phyloP scores from a whole-genome alignment of 2,113 vertebrate species.

The Myocastor coypus region DNA sequence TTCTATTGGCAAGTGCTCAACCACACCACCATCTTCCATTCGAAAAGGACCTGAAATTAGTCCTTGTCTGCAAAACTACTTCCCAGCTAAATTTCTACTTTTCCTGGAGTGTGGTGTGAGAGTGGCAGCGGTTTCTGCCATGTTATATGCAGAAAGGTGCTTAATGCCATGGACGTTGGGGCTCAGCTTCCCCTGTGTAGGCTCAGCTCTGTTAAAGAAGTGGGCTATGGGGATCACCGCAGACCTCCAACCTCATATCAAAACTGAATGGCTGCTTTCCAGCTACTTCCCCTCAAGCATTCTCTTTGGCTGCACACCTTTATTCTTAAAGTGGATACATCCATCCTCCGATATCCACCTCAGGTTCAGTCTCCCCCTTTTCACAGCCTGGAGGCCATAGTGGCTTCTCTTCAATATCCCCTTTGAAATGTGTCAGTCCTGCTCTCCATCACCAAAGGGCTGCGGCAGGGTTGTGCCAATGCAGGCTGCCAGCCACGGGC shows the following conservation, averaged over 20 bases:
- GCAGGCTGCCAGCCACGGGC: slow-evolving; percentile 37
- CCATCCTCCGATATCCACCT: background rate
- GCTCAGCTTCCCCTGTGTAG: background rate
- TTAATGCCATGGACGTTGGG: background rate
- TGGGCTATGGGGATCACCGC: background rate
- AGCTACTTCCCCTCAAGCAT: background rate
- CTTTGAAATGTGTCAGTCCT: slow-evolving; percentile 23
- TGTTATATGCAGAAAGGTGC: background rate
- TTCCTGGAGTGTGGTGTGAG: background rate
- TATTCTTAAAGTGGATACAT: background rate
- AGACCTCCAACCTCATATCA: background rate
- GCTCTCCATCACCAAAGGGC: background rate
- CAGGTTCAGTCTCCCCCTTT: background rate
- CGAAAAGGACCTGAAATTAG: background rate
- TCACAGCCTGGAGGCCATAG: background rate
- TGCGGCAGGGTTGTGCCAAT: background rate
- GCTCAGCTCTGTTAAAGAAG: background rate
- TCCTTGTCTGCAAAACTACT: background rate
- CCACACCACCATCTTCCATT: background rate
- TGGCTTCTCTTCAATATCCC: slow-evolving; percentile 37
- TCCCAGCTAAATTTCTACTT: slow-evolving; percentile 45
- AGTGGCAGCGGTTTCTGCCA: background rate
- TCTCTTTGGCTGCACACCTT: background rate
- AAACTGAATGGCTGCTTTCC: background rate
- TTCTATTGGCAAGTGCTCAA: background rate